A percentile compares a stretch with the other conserved stretches of the same genome.
These are phyloP conservation scores for Enteromius radiatus DNA, from an alignment of 2,797 vertebrate species.

Conservation along the genomic window DNA sequence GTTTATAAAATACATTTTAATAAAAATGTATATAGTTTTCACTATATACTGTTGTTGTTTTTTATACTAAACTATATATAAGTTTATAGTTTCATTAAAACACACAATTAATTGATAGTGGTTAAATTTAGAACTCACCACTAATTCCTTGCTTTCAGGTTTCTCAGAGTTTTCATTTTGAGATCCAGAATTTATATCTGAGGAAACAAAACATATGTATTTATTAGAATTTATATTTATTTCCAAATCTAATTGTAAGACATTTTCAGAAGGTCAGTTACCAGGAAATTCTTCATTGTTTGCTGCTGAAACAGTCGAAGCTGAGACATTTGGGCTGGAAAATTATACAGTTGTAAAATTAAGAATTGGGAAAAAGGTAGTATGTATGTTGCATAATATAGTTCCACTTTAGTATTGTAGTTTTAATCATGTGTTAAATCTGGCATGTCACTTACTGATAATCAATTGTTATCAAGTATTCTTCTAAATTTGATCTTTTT, in stretches of 20 bases:
- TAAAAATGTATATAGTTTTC: no score
- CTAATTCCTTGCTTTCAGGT: slow-evolving; percentile 55
- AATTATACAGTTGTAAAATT: neutral
- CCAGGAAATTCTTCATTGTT: slow-evolving; percentile 52
- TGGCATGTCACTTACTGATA: neutral
- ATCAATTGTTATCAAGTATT: neutral
- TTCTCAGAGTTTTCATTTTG: slow-evolving; percentile 48
- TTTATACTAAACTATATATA: neutral
- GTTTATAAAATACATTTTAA: slow-evolving; percentile 2
- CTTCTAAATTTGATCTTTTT: neutral
- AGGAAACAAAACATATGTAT: slow-evolving; percentile 1
- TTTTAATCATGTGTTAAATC: neutral
- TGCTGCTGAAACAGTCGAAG: slow-evolving; percentile 34
- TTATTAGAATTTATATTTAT: neutral
- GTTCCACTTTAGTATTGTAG: neutral
- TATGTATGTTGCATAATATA: neutral
- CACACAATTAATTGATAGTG: neutral
- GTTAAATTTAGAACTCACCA: slow-evolving; percentile 63
- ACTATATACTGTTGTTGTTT: neutral
- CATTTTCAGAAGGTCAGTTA: slow-evolving; percentile 20
- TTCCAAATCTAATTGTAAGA: neutral
- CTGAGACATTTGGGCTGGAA: slow-evolving; percentile 47
- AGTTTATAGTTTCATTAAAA: neutral
- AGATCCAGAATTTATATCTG: slow-evolving; percentile 50
- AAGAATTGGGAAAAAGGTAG: neutral